These are phyloP conservation scores for Phallusia fumigata DNA, from an alignment of 23 tunicate species.

Conservation along the genomic window DNA sequence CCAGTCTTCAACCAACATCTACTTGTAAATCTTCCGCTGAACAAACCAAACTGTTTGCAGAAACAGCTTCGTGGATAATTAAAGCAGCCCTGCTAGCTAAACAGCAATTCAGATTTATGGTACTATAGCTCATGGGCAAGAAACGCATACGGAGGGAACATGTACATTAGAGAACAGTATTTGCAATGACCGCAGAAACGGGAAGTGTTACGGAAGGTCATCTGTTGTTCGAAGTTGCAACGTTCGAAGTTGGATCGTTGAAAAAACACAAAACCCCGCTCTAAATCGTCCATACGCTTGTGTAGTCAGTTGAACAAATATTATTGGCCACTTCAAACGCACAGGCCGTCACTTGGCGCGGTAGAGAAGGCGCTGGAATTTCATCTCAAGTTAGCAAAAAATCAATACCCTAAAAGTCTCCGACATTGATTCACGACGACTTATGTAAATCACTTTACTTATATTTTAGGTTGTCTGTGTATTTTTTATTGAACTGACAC, in stretches of 20 bases:
- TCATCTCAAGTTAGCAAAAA: conserved; percentile 1
- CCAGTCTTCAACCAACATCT: too few species aligned
- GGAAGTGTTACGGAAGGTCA: conserved; percentile 2
- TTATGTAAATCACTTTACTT: too few species aligned
- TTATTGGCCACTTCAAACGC: conserved; percentile 6
- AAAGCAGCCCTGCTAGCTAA: too few species aligned
- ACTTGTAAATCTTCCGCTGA: too few species aligned
- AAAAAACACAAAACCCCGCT: background rate
- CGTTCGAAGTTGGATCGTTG: background rate
- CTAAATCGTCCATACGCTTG: conserved; percentile 10
- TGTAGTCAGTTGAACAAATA: conserved; percentile 12
- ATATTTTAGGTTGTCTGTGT: too few species aligned
- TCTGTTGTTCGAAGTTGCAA: background rate
- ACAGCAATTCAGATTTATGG: too few species aligned
- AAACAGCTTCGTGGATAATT: too few species aligned
- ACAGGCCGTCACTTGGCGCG: conserved; percentile 7
- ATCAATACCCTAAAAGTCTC: background rate
- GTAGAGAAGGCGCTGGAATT: background rate
- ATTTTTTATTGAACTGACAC: too few species aligned
- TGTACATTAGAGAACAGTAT: too few species aligned
- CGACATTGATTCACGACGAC: background rate
- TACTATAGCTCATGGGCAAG: too few species aligned
- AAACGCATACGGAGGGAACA: too few species aligned
- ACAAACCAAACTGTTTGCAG: too few species aligned
- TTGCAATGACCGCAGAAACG: background rate